Evolutionary conservation across 2,113 vertebrate species (phyloP), one percentile per base, ranked within the genome.

Genomic region (Tenebrosternarchus preto): DNA sequence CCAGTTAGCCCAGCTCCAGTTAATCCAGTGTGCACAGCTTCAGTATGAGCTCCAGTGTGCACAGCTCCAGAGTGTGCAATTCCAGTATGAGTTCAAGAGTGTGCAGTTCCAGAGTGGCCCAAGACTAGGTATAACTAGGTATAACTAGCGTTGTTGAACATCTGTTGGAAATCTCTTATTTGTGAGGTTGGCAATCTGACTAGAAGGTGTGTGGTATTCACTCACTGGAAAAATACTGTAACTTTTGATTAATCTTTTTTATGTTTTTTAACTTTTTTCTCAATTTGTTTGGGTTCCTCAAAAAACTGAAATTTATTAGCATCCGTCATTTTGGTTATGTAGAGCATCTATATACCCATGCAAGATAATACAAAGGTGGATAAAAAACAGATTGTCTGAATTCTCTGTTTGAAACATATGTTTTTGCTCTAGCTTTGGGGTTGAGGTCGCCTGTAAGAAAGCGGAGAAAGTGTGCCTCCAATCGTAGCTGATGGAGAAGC

Each of bases 151-250:
- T 25, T 31, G 24, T 31, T 12, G 50, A 27, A 36, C 76, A 69
- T 68, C 19, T 78, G 53, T 69, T 22, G 69, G 25, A 68, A 59
- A 76, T 76, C 59, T 63, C n/a, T n/a, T n/a, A 36, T 67, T 67
- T 67, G 19, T 36, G 64, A 2, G 19, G 4, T 22, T 68, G 29
- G 27, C 31, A 16, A 15, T 66, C 29, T 36, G 31, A 17, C 27
- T 66, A 66, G n/a, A n/a, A n/a, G n/a, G n/a, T n/a, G n/a, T n/a
- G n/a, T n/a, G 64, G 61, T 20, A 55, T 66, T 66, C 75, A 77
- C 29, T 76, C 59, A 76, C 39, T 76, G 73, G 33, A 76, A 64
- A 68, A 39, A 50, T 15, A 50, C 2, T 20, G 20, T 31, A 33
- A 19, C 64, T 68, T 68, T 68, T 68, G 64, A 39, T 31, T 12